These are phyloP conservation scores for Sarcophaga peregrina DNA, from an alignment of 1,140 invertebrate species.

Conservation along the genomic window DNA sequence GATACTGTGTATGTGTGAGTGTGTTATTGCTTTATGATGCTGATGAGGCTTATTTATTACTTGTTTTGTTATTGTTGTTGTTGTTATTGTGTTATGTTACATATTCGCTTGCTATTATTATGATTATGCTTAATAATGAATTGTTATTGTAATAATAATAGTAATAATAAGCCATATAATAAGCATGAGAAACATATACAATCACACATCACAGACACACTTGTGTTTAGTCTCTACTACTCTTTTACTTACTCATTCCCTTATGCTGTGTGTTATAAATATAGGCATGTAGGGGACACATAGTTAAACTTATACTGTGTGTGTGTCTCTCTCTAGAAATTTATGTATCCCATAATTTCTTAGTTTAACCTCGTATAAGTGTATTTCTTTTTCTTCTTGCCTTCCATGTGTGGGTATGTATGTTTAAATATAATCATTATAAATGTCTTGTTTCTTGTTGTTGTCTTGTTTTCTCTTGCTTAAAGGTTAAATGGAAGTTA, in stretches of 20 bases:
- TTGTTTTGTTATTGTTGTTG: conserved; percentile 20
- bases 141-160: conserved; percentile 42
- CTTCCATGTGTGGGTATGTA: too few species aligned
- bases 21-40: conserved; percentile 31
- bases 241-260: too few species aligned
- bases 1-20: not conserved
- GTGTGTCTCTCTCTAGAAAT: too few species aligned
- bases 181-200: not conserved
- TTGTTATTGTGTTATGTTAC: not conserved
- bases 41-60: conserved; percentile 44
- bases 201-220: not conserved
- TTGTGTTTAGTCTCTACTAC: not conserved
- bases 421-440: too few species aligned
- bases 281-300: too few species aligned
- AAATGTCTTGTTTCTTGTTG: too few species aligned
- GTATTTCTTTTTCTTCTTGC: too few species aligned
- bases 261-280: too few species aligned
- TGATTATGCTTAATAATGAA: conserved; percentile 41
- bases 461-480: too few species aligned
- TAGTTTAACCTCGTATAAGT: too few species aligned
- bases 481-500: not conserved
- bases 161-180: conserved; percentile 29
- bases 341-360: too few species aligned
- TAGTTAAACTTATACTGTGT: too few species aligned
- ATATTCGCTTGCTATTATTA: conserved; percentile 26